A percentile compares a stretch with the other conserved stretches of the same genome.
Conservation (phyloP, 1,140 invertebrate species). For the Drosophila micromelanica region DNA sequence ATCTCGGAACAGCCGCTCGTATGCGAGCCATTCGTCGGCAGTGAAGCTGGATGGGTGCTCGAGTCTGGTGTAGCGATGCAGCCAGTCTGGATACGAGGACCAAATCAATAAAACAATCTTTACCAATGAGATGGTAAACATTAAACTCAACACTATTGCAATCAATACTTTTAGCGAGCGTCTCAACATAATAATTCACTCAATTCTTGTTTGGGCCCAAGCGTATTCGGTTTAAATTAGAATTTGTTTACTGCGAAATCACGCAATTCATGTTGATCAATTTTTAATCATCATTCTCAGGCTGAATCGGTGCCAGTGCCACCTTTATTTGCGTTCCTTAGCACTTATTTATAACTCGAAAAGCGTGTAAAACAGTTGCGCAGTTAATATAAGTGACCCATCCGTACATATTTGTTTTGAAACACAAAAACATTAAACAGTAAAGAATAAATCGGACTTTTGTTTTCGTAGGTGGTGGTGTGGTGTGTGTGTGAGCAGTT, state of each 20-base stretch:
- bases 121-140: slow-evolving; percentile 81
- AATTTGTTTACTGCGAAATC: slow-evolving; percentile 6
- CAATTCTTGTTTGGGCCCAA: slow-evolving; percentile 3
- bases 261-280: slow-evolving; percentile 32
- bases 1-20: slow-evolving; percentile 88
- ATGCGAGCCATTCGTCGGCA: slow-evolving; percentile 90
- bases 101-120: slow-evolving; percentile 82
- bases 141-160: slow-evolving; percentile 80
- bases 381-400: neutral
- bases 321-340: neutral
- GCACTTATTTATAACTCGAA: neutral
- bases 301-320: no score
- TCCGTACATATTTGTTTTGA: slow-evolving; percentile 1
- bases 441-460: neutral
- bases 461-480: neutral
- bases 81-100: slow-evolving; percentile 63
- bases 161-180: slow-evolving; percentile 72
- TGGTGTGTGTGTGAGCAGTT: neutral
- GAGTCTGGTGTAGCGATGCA: slow-evolving; percentile 32
- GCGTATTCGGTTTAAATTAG: neutral
- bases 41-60: slow-evolving; percentile 35
- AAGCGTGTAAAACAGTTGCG: no score
- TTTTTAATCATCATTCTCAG: slow-evolving; percentile 48
- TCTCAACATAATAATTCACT: slow-evolving; percentile 70
- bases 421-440: slow-evolving; percentile 2